Evolutionary conservation across 1,140 invertebrate genomes (phyloP).

Genomic region (Laodelphax striatellus): DNA sequence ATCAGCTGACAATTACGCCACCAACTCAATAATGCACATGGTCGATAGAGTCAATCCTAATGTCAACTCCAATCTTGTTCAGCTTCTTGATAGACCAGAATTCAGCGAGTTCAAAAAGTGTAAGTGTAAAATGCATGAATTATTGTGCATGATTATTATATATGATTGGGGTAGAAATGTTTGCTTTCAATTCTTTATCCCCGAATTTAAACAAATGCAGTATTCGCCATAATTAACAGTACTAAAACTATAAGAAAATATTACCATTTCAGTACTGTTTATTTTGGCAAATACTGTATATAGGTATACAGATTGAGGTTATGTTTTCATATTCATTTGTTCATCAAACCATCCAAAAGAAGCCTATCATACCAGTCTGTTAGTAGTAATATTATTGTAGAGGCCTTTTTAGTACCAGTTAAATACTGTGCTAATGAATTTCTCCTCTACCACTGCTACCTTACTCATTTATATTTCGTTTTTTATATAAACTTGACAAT

Average conservation of each 20-base stretch:
- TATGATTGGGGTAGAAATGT: neutral
- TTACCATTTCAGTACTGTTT: too few species aligned
- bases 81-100: slow-evolving; percentile 35
- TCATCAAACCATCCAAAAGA: too few species aligned
- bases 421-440: neutral
- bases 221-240: too few species aligned
- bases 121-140: slow-evolving; percentile 22
- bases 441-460: neutral
- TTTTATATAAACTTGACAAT: neutral
- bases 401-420: too few species aligned
- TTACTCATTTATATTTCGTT: neutral
- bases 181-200: too few species aligned
- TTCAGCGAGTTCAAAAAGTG: slow-evolving; percentile 38
- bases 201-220: too few species aligned
- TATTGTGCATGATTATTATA: neutral
- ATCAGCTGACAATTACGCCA: slow-evolving; percentile 32
- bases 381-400: too few species aligned
- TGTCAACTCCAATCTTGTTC: slow-evolving; percentile 34
- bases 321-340: too few species aligned
- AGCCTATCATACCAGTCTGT: too few species aligned
- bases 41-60: slow-evolving; percentile 37
- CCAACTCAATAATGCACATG: slow-evolving; percentile 39
- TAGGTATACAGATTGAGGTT: too few species aligned
- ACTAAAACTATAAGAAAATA: too few species aligned
- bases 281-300: too few species aligned